Conservation (phyloP, 2,888 invertebrate species). For the Adineta ricciae region DNA sequence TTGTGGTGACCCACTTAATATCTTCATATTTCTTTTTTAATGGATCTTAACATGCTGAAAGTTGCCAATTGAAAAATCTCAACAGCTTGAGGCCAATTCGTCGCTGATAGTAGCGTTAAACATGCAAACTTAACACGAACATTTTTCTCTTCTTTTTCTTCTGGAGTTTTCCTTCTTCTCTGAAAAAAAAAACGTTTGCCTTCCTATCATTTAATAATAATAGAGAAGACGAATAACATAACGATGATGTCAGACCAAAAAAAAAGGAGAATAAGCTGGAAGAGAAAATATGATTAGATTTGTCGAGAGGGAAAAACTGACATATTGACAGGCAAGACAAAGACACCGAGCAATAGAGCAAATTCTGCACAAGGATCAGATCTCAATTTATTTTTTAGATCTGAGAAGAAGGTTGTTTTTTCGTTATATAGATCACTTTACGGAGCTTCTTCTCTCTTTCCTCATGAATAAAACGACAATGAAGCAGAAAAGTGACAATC, state of each 20-base stretch:
- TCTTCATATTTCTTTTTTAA: not conserved
- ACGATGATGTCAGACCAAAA: not conserved
- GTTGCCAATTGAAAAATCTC: not conserved
- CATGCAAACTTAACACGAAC: not conserved
- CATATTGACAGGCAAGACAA: not conserved
- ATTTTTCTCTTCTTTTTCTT: not conserved
- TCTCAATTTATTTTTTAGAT: not conserved
- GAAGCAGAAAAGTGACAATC: not conserved
- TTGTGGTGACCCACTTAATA: not conserved
- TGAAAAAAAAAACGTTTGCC: not conserved
- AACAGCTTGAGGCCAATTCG: not conserved
- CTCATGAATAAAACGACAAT: not conserved
- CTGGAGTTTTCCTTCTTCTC: not conserved
- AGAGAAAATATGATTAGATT: constrained; percentile 9
- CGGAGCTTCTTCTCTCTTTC: not conserved
- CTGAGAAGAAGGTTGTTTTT: not conserved
- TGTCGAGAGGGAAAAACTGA: not conserved
- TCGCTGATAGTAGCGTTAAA: not conserved
- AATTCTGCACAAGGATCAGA: not conserved
- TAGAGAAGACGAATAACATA: not conserved
- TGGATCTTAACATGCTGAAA: not conserved
- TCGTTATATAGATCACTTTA: not conserved
- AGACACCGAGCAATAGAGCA: not conserved
- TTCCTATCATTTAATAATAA: constrained; percentile 5
- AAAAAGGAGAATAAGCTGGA: not conserved